Percentiles rank a stretch among this genome's conserved stretches.
These are phyloP conservation scores for Ia io DNA, from an alignment of 2,113 vertebrate genomes.

Conservation along the genomic window DNA sequence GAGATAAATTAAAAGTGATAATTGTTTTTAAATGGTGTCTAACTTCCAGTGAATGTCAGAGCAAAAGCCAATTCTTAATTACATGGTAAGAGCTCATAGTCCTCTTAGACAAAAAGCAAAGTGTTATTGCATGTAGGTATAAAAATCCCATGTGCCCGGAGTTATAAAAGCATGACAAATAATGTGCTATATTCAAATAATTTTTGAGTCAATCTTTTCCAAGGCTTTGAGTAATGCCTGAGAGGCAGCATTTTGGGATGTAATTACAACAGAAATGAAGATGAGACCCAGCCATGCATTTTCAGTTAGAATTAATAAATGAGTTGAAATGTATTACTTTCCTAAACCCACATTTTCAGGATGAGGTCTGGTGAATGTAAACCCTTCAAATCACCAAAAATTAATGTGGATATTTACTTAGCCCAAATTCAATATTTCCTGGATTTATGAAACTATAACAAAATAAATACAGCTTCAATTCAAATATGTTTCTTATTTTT, in stretches of 20 bases:
- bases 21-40: not conserved
- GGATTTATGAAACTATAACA: not conserved
- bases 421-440: not conserved
- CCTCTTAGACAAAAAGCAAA: not conserved
- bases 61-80: not conserved
- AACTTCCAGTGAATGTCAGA: not conserved
- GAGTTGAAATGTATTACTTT: not conserved
- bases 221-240: not conserved
- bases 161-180: not conserved
- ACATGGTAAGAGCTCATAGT: not conserved
- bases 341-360: slow-evolving; percentile 12
- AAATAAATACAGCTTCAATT: not conserved
- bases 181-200: not conserved
- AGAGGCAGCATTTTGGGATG: not conserved
- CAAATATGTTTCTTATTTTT: not conserved
- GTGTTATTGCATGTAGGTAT: not conserved
- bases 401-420: not conserved
- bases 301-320: slow-evolving; percentile 37
- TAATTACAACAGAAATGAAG: slow-evolving; percentile 38
- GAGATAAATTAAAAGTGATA: not conserved
- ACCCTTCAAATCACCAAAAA: not conserved
- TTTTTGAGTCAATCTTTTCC: slow-evolving; percentile 21
- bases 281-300: not conserved
- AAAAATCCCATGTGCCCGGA: not conserved
- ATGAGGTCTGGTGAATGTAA: slow-evolving; percentile 14